Evolutionary conservation across 2,797 vertebrate genomes (phyloP), one percentile per base, ranked within the genome.

Genomic region (Sebastes matsubarae): DNA sequence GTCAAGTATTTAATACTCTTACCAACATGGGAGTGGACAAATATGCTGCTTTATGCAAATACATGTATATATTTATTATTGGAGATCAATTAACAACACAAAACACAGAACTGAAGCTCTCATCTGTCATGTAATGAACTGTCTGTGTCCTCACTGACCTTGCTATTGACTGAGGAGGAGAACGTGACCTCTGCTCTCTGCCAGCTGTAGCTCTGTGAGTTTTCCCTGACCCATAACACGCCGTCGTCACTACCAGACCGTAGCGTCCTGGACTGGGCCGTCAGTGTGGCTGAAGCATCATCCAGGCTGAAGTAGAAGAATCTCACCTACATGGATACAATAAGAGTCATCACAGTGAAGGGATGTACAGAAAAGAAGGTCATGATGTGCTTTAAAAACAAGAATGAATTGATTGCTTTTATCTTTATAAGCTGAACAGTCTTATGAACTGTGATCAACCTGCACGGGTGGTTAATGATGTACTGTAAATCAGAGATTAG

Each of bases 261-360:
- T 2, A 68, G 46, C 1, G 68, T 95, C 83, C 95, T 94, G 71
- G 86, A 91, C 68, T 5, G 84, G 32, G 85, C 80, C 5, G 82
- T 87, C 11, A 96, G 90, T 32, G 1, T 75, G 55, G 72, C 81
- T 11, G 78, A 4, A 25, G 67, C 68, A 54, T 93, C 89, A 5
- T 81, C 82, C 67, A 91, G 76, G 65, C 89, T 90, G 86, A 93
- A 96, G 90, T 92, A 89, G 85, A 93, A 96, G 86, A 96, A 96
- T 65, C 87, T 92, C 67, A 96, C 71, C 96, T 96, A 69, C 9
- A 64, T 2, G 25, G 63, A 79, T 12, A 81, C 63, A 67, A 3
- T 27, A 34, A 54, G 54, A 46, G 29, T 12, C 20, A 6, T 18
- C 14, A 42, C 2, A 65, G 22, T 25, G 12, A 30, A 5, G 3